Evolutionary conservation across 2,797 vertebrate species (phyloP).

Genomic region (Leucoraja ocellata): DNA sequence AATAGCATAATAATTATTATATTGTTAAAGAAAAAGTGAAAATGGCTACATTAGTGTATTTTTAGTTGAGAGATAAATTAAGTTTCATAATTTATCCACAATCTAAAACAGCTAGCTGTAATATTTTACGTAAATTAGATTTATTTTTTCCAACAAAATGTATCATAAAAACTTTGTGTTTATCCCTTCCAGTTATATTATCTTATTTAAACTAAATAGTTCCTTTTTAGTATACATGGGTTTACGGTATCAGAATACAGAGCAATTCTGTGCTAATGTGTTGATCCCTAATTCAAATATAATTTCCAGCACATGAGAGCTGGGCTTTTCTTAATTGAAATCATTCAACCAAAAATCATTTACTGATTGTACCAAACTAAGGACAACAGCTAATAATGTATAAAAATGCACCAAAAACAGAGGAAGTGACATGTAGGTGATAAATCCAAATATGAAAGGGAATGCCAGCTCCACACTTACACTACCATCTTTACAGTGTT

Average conservation of each 20-base stretch:
- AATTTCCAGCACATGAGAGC: background rate
- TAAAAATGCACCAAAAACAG: background rate
- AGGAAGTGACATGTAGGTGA: background rate
- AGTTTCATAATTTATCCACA: background rate
- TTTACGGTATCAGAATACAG: background rate
- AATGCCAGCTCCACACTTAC: background rate
- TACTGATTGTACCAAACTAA: background rate
- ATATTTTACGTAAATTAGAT: no score
- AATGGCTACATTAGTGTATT: background rate
- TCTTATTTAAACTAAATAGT: background rate
- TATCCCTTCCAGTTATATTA: background rate
- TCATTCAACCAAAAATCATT: background rate
- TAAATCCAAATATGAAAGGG: background rate
- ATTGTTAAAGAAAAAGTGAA: background rate
- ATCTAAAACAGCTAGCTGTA: background rate
- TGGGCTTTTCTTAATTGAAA: background rate
- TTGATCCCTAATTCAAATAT: background rate
- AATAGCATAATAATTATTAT: background rate
- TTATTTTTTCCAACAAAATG: no score
- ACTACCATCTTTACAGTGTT: background rate
- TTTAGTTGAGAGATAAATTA: background rate
- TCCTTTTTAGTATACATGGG: background rate
- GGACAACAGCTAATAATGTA: background rate
- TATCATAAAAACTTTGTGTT: no score
- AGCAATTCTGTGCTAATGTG: background rate